A percentile compares a stretch with the other conserved stretches of the same genome.
These are phyloP conservation scores for Malthinus flaveolus DNA, from an alignment of 2,888 invertebrate species.

Conservation along the genomic window DNA sequence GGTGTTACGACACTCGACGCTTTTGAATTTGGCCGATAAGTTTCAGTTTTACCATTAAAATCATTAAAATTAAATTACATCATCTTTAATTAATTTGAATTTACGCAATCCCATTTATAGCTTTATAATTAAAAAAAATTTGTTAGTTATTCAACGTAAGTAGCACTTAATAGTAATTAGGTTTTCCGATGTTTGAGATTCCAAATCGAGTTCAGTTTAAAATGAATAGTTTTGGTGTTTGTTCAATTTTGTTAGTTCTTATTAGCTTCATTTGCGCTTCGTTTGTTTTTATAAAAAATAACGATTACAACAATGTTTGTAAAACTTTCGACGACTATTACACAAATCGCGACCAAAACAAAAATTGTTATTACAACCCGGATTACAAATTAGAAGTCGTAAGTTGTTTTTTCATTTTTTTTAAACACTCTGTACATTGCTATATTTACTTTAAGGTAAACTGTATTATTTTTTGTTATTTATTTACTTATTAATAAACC, in stretches of 20 bases:
- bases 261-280: neutral
- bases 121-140: no score
- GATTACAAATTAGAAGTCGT: neutral
- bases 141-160: no score
- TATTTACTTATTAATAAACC: neutral
- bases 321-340: neutral
- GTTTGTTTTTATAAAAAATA: neutral
- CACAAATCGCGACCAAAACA: neutral
- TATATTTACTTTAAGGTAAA: neutral
- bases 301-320: neutral
- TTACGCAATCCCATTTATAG: no score
- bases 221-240: neutral
- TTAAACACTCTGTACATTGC: neutral
- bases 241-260: neutral
- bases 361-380: constrained; percentile 1
- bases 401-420: neutral
- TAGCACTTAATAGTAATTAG: no score
- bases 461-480: neutral
- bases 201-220: neutral
- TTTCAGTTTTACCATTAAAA: no score
- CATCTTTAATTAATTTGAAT: no score
- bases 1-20: no score
- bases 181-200: neutral
- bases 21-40: no score
- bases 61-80: no score